phyloP scores from a whole-genome alignment of 1,140 invertebrate genomes.

The Ips typographus region DNA sequence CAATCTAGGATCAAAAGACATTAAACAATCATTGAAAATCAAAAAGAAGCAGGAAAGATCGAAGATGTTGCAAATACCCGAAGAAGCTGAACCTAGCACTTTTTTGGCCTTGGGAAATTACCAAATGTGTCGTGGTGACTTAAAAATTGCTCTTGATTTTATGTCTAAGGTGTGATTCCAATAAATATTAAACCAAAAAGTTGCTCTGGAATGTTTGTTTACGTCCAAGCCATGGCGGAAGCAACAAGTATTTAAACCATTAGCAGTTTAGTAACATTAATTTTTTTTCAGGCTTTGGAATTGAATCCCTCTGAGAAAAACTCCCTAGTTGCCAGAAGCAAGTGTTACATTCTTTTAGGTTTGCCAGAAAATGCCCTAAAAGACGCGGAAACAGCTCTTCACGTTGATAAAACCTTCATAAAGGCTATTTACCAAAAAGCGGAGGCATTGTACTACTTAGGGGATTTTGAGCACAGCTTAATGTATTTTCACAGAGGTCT shows the following conservation, averaged over 20 bases:
- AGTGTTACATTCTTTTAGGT: constrained; percentile 86
- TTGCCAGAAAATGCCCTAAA: constrained; percentile 78
- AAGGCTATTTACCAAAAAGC: constrained; percentile 90
- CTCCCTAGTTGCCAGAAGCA: constrained; percentile 83
- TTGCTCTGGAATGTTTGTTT: not conserved
- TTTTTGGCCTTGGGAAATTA: constrained; percentile 73
- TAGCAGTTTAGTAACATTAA: constrained; percentile 3
- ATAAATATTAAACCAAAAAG: not conserved
- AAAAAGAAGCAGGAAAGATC: constrained; percentile 78
- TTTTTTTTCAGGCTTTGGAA: constrained; percentile 75
- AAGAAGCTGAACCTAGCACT: constrained; percentile 74
- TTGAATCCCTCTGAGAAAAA: constrained; percentile 81
- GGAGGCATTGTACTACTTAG: constrained; percentile 88
- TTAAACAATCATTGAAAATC: constrained; percentile 79
- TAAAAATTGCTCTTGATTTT: constrained; percentile 69
- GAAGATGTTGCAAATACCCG: constrained; percentile 70
- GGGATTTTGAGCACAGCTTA: constrained; percentile 90
- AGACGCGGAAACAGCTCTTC: constrained; percentile 81
- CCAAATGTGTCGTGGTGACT: constrained; percentile 70
- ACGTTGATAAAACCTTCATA: constrained; percentile 74
- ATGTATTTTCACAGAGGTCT: constrained; percentile 89
- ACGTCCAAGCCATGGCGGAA: not conserved
- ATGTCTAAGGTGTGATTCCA: constrained; percentile 70
- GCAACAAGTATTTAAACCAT: not conserved
- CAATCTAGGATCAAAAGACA: constrained; percentile 76